Conservation (phyloP, 2,797 vertebrate species). For the Sphaeramia orbicularis region DNA sequence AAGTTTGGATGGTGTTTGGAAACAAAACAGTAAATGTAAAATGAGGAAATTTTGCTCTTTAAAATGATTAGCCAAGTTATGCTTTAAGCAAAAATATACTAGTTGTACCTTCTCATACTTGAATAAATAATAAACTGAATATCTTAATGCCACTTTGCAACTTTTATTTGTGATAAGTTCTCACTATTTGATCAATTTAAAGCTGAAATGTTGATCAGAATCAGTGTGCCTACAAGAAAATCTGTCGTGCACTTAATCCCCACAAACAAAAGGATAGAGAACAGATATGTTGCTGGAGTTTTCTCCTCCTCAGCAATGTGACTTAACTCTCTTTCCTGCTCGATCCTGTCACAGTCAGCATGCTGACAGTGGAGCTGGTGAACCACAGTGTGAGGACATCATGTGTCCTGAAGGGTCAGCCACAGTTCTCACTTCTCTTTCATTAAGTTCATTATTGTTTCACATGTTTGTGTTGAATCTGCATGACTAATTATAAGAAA, state of each 20-base stretch:
- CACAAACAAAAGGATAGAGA: conserved; percentile 10
- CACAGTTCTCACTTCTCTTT: conserved; percentile 63
- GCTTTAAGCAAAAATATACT: too few species aligned
- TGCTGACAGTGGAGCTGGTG: conserved; percentile 51
- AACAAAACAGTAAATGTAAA: too few species aligned
- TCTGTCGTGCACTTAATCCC: neutral
- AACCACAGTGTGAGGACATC: conserved; percentile 51
- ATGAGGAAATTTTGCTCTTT: too few species aligned
- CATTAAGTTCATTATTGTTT: conserved; percentile 38
- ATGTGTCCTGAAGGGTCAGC: conserved; percentile 58
- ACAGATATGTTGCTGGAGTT: conserved; percentile 19
- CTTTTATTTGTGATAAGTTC: too few species aligned
- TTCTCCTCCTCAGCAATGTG: conserved; percentile 29
- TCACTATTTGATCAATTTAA: too few species aligned
- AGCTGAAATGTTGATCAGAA: too few species aligned
- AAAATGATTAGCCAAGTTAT: too few species aligned
- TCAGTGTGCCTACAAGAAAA: too few species aligned
- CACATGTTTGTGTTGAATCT: neutral
- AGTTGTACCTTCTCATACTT: too few species aligned
- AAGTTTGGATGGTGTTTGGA: neutral
- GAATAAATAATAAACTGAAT: too few species aligned
- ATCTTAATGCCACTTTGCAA: too few species aligned
- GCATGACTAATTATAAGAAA: too few species aligned
- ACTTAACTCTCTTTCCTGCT: conserved; percentile 3
- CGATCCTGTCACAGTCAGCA: conserved; percentile 28